These are phyloP conservation scores for Apodemia zela DNA, from an alignment of 2,888 invertebrate species.

Conservation along the genomic window DNA sequence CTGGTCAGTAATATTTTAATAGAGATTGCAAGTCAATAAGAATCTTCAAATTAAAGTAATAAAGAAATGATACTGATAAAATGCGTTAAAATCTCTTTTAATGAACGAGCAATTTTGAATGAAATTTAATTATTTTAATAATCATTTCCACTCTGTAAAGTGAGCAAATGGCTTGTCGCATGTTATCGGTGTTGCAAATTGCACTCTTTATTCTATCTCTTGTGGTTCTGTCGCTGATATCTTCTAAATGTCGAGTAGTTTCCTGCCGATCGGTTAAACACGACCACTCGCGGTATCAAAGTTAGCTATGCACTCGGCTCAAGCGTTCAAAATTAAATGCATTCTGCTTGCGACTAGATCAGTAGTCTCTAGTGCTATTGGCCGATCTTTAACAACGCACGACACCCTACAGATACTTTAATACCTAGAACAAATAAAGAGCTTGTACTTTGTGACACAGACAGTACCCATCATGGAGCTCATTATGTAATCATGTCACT, in stretches of 20 bases:
- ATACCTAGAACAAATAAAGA: constrained; percentile 75
- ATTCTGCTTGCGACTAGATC: constrained; percentile 78
- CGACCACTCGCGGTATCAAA: constrained; percentile 71
- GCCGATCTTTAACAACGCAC: constrained; percentile 76
- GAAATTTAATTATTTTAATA: background rate
- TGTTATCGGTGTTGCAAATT: constrained; percentile 78
- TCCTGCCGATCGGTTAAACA: constrained; percentile 64
- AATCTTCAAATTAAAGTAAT: too few relatives aligned
- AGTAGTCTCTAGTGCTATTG: constrained; percentile 79
- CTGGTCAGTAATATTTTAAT: too few relatives aligned
- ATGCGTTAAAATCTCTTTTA: too few relatives aligned
- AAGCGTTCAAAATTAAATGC: constrained; percentile 75
- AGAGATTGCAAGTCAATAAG: too few relatives aligned
- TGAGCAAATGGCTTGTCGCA: constrained; percentile 53
- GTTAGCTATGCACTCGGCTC: constrained; percentile 77
- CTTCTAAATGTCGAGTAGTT: constrained; percentile 70
- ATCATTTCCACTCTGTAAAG: background rate
- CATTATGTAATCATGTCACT: constrained; percentile 65
- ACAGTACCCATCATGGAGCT: constrained; percentile 62
- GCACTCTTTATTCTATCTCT: constrained; percentile 79
- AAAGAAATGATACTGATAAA: too few relatives aligned
- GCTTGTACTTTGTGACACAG: constrained; percentile 80
- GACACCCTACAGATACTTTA: constrained; percentile 67
- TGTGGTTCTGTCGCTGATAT: constrained; percentile 77
- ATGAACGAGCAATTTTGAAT: background rate